These are phyloP conservation scores for Poeciliopsis prolifica DNA, from an alignment of 2,113 vertebrate genomes.

Conservation along the genomic window DNA sequence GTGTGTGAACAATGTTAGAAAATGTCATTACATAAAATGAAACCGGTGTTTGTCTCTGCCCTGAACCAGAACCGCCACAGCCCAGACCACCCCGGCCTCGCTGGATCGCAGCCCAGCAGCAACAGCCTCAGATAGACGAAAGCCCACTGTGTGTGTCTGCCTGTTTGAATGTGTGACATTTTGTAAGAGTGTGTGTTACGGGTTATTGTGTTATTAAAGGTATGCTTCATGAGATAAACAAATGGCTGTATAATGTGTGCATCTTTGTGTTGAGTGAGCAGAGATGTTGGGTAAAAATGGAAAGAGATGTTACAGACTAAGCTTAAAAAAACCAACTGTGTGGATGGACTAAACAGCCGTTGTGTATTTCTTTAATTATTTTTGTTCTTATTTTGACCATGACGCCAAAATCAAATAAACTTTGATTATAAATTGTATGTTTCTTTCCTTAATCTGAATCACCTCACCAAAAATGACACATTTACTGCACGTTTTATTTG, in stretches of 20 bases:
- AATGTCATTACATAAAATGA: too few relatives aligned
- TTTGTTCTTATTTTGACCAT: slow-evolving; percentile 59
- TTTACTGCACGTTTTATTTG: not conserved
- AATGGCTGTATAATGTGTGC: slow-evolving; percentile 22
- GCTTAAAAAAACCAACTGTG: slow-evolving; percentile 36
- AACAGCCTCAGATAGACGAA: slow-evolving; percentile 90
- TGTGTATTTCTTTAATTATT: slow-evolving; percentile 56
- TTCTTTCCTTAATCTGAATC: not conserved
- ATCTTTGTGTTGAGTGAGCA: slow-evolving; percentile 18
- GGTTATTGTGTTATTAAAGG: slow-evolving; percentile 63
- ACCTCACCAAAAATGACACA: not conserved
- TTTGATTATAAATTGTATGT: slow-evolving; percentile 58
- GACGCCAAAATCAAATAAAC: slow-evolving; percentile 71
- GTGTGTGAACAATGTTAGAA: not conserved
- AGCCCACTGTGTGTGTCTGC: slow-evolving; percentile 44
- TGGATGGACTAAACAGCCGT: slow-evolving; percentile 32
- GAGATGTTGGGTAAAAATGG: slow-evolving; percentile 11
- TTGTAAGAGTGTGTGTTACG: slow-evolving; percentile 59
- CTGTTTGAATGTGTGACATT: slow-evolving; percentile 32
- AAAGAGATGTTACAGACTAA: slow-evolving; percentile 34
- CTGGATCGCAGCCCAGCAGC: slow-evolving; percentile 94
- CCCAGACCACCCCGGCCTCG: slow-evolving; percentile 91
- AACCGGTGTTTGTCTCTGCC: not conserved
- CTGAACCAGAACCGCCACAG: slow-evolving; percentile 90
- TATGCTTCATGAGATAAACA: slow-evolving; percentile 35